phyloP scores from a whole-genome alignment of 2,888 invertebrate species.

The Urechis unicinctus region DNA sequence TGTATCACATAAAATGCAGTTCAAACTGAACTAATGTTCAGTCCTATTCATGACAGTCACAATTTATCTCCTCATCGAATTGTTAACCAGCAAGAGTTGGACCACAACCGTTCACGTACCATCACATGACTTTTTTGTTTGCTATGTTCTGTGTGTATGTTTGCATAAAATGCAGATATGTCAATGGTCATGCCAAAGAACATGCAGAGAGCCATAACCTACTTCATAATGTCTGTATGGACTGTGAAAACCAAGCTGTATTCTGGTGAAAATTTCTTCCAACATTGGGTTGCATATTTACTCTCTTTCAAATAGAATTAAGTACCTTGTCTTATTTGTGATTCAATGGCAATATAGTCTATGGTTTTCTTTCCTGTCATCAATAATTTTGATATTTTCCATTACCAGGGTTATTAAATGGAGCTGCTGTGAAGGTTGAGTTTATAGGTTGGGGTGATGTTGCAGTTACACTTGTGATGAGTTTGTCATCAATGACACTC shows the following conservation, averaged over 20 bases:
- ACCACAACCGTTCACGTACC: too few relatives aligned
- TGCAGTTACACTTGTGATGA: conserved; percentile 73
- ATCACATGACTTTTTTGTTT: background rate
- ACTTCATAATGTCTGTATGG: conserved; percentile 70
- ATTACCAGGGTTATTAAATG: background rate
- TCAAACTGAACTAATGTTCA: too few relatives aligned
- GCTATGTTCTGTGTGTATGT: background rate
- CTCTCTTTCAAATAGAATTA: background rate
- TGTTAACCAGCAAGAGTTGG: too few relatives aligned
- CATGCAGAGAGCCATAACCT: conserved; percentile 64
- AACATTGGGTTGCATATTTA: background rate
- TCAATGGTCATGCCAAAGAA: conserved; percentile 68
- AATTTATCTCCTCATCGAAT: too few relatives aligned
- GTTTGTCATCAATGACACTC: conserved; percentile 67
- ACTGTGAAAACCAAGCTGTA: conserved; percentile 67
- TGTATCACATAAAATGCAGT: too few relatives aligned
- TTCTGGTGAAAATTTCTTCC: conserved; percentile 60
- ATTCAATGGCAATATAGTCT: too few relatives aligned
- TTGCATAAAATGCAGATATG: conserved; percentile 56
- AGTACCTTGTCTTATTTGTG: conserved; percentile 1
- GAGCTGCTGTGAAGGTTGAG: too few relatives aligned
- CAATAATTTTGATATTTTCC: background rate
- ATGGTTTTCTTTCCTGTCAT: too few relatives aligned
- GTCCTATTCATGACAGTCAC: too few relatives aligned
- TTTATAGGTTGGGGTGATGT: too few relatives aligned